Conservation (phyloP, 2,888 invertebrate species). For the Drosophila merina region DNA sequence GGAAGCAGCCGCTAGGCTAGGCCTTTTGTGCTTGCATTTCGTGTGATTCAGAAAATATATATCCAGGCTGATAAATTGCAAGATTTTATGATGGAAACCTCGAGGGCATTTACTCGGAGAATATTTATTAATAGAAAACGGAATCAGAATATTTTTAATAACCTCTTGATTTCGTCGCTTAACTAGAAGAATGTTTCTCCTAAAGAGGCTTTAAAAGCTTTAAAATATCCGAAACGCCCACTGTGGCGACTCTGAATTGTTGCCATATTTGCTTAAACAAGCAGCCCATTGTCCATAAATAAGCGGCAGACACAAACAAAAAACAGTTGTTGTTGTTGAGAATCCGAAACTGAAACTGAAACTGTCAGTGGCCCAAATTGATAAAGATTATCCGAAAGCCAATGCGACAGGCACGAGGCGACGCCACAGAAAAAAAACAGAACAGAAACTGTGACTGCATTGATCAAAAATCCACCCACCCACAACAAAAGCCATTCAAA, state of each 20-base stretch:
- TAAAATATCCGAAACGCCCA: conserved; percentile 20
- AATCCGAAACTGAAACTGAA: conserved; percentile 3
- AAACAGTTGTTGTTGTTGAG: background rate
- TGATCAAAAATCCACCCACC: conserved; percentile 48
- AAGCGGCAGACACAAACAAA: conserved; percentile 20
- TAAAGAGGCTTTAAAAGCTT: conserved; percentile 1
- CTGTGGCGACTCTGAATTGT: conserved; percentile 18
- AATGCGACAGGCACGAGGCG: conserved; percentile 48
- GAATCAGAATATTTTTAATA: no score
- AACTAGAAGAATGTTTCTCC: no score
- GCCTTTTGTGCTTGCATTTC: conserved; percentile 34
- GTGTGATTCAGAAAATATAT: background rate
- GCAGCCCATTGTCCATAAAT: conserved; percentile 42
- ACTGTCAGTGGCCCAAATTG: conserved; percentile 50
- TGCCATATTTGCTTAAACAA: conserved; percentile 33
- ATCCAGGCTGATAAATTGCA: conserved; percentile 26
- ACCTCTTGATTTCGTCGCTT: no score
- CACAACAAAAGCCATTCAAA: conserved; percentile 33
- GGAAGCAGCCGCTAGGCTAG: conserved; percentile 12
- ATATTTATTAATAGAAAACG: conserved; percentile 10
- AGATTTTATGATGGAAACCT: conserved; percentile 11
- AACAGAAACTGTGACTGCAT: conserved; percentile 44
- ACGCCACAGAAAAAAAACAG: conserved; percentile 17
- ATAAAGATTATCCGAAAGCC: conserved; percentile 50
- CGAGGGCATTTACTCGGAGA: conserved; percentile 26